A percentile compares a stretch with the other conserved stretches of the same genome.
These are phyloP conservation scores for Drosophila hydei DNA, from an alignment of 1,140 invertebrate genomes.

Conservation along the genomic window DNA sequence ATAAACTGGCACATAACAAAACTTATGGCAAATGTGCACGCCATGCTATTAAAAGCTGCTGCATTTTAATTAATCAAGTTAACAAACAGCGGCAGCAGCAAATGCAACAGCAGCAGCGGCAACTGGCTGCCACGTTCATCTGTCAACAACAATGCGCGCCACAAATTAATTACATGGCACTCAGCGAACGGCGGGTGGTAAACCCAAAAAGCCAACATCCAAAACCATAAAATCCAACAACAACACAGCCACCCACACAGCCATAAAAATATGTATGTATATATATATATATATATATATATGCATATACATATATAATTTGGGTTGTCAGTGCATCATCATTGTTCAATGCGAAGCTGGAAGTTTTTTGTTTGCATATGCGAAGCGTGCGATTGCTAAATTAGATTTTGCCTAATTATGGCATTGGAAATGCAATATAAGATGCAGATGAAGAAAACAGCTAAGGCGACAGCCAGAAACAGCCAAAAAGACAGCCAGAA, in stretches of 20 bases:
- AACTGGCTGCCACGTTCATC: slow-evolving; percentile 38
- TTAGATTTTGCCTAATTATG: slow-evolving; percentile 78
- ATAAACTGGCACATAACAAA: slow-evolving; percentile 51
- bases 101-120: slow-evolving; percentile 7
- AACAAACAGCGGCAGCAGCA: slow-evolving; percentile 30
- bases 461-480: slow-evolving; percentile 47
- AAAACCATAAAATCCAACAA: slow-evolving; percentile 28
- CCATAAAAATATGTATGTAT: neutral
- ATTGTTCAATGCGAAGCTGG: slow-evolving; percentile 40
- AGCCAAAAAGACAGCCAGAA: slow-evolving; percentile 12
- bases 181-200: slow-evolving; percentile 18
- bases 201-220: slow-evolving; percentile 32
- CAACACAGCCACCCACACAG: slow-evolving; percentile 3
- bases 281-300: no score
- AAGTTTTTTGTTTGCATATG: slow-evolving; percentile 41
- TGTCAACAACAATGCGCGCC: slow-evolving; percentile 58
- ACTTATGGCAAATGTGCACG: slow-evolving; percentile 52
- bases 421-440: slow-evolving; percentile 58
- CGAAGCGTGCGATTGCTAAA: slow-evolving; percentile 63
- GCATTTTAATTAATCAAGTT: slow-evolving; percentile 54
- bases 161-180: slow-evolving; percentile 70
- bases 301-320: neutral
- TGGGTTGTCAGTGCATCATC: slow-evolving; percentile 28
- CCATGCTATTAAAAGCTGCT: slow-evolving; percentile 51
- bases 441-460: slow-evolving; percentile 20